Percentiles rank a stretch among this genome's conserved stretches.
These are phyloP conservation scores for Hemaris fuciformis DNA, from an alignment of 2,888 invertebrate species.

Conservation along the genomic window DNA sequence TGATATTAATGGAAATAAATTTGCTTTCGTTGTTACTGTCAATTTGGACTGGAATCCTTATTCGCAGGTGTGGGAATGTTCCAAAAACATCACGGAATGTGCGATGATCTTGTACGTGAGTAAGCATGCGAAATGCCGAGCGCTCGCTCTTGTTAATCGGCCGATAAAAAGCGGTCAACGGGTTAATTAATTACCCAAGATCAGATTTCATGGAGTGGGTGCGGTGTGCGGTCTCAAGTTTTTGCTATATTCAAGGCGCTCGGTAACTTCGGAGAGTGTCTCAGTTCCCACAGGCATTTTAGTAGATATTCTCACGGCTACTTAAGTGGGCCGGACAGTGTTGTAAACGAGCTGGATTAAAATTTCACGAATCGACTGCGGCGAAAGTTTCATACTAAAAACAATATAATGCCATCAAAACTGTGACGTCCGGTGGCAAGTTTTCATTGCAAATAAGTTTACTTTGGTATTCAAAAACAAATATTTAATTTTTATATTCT, in stretches of 20 bases:
- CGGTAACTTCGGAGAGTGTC: constrained; percentile 18
- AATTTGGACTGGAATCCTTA: too few relatives aligned
- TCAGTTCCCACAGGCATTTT: constrained; percentile 38
- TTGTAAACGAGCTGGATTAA: background rate
- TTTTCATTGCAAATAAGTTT: background rate
- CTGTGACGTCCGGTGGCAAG: background rate
- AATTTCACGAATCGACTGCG: background rate
- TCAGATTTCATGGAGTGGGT: constrained; percentile 44
- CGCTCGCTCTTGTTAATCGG: background rate
- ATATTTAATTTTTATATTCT: too few relatives aligned
- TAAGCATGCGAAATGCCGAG: background rate
- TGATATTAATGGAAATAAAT: too few relatives aligned
- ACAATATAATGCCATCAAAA: background rate
- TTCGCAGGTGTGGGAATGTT: background rate
- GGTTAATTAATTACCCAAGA: constrained; percentile 39
- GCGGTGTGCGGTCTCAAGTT: constrained; percentile 50
- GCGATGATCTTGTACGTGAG: background rate
- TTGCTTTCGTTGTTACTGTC: too few relatives aligned
- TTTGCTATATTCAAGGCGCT: constrained; percentile 36
- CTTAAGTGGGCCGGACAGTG: background rate
- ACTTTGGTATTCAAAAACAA: too few relatives aligned
- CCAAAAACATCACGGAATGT: background rate
- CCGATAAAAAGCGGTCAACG: constrained; percentile 31
- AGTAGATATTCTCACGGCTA: constrained; percentile 26
- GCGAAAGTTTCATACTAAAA: background rate